Evolutionary conservation across 1,140 invertebrate species (phyloP).

Genomic region (Drosophila repletoides): DNA sequence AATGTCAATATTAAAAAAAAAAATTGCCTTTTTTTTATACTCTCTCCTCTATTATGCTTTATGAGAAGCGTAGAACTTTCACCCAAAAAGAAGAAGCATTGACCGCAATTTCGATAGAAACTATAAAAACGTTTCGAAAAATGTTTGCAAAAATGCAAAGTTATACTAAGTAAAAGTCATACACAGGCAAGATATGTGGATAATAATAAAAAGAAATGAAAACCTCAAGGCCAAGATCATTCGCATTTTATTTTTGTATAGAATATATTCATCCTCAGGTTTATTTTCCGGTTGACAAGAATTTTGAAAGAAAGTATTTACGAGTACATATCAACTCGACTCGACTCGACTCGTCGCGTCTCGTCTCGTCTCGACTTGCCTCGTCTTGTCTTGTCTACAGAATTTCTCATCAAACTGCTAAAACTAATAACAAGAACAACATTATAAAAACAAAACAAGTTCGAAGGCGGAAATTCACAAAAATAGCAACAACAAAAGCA

Average conservation of each 20-base stretch:
- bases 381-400: not conserved
- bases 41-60: not conserved
- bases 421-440: slow-evolving; percentile 17
- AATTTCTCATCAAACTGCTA: slow-evolving; percentile 25
- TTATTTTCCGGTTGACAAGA: slow-evolving; percentile 27
- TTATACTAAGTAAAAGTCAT: no score
- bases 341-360: not conserved
- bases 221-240: slow-evolving; percentile 30
- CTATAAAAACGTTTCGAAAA: not conserved
- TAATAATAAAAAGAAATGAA: slow-evolving; percentile 1
- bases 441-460: slow-evolving; percentile 15
- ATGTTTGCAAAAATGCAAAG: slow-evolving; percentile 2
- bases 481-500: slow-evolving; percentile 28
- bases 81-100: slow-evolving; percentile 12
- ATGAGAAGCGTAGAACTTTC: slow-evolving; percentile 10
- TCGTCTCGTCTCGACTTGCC: no score
- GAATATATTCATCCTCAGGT: slow-evolving; percentile 5
- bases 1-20: not conserved
- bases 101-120: slow-evolving; percentile 18
- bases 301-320: slow-evolving; percentile 24
- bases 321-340: not conserved
- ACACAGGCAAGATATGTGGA: not conserved
- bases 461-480: slow-evolving; percentile 38
- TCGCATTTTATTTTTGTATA: slow-evolving; percentile 20
- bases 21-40: not conserved